phyloP scores from a whole-genome alignment of 2,888 invertebrate genomes.

The Ophion ventricosus region DNA sequence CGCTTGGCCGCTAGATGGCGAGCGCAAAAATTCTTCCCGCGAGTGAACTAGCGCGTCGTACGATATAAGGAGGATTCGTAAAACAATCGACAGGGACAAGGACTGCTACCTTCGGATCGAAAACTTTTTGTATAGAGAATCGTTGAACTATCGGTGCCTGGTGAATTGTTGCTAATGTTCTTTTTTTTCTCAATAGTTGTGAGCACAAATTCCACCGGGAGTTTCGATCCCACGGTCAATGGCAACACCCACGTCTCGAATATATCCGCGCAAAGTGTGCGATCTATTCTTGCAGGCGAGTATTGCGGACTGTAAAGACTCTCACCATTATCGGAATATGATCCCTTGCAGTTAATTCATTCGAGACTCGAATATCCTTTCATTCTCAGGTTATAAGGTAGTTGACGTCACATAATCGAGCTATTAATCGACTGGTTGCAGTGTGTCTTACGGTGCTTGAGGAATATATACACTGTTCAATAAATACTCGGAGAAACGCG shows the following conservation, averaged over 20 bases:
- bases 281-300: slow-evolving; percentile 2
- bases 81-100: too few relatives aligned
- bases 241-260: slow-evolving; percentile 51
- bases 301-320: slow-evolving; percentile 23
- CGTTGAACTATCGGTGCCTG: too few relatives aligned
- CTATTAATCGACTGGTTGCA: slow-evolving; percentile 31
- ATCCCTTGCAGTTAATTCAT: slow-evolving; percentile 45
- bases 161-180: not conserved
- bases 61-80: not conserved
- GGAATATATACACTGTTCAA: slow-evolving; percentile 28
- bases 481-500: slow-evolving; percentile 35
- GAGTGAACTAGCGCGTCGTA: not conserved
- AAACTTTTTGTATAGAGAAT: too few relatives aligned
- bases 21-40: not conserved
- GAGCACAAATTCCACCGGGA: slow-evolving; percentile 8
- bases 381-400: slow-evolving; percentile 42
- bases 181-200: not conserved
- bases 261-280: slow-evolving; percentile 5
- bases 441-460: slow-evolving; percentile 7
- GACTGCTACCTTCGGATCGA: too few relatives aligned
- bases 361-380: slow-evolving; percentile 14
- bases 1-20: slow-evolving; percentile 12
- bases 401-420: slow-evolving; percentile 32
- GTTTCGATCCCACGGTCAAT: slow-evolving; percentile 57
- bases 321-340: slow-evolving; percentile 53